phyloP scores from a whole-genome alignment of 2,797 vertebrate genomes.

The Dromococcyx pavoninus region DNA sequence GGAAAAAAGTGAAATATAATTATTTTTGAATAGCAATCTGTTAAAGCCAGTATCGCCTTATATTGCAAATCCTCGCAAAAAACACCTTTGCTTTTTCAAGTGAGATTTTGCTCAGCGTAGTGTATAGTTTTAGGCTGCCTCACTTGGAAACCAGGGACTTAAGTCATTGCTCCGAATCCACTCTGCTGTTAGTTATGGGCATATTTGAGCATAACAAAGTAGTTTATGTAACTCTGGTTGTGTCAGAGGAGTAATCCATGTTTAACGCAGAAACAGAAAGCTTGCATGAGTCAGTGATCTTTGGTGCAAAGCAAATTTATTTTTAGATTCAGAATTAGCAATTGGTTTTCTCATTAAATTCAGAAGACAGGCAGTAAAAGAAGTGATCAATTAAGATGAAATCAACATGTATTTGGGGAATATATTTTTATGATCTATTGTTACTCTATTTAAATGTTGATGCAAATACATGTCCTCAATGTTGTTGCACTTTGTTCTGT shows the following conservation, averaged over 20 bases:
- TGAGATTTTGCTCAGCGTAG: background rate
- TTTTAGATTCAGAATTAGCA: background rate
- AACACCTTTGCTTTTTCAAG: background rate
- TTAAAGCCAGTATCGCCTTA: background rate
- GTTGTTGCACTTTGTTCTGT: too few species aligned
- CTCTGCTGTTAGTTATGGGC: background rate
- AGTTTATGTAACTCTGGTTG: background rate
- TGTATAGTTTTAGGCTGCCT: background rate
- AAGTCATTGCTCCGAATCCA: background rate
- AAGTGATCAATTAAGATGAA: background rate
- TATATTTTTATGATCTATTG: background rate
- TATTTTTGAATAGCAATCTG: background rate
- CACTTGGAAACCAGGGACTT: background rate
- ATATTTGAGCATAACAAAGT: background rate
- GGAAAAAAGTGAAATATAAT: background rate
- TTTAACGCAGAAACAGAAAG: background rate
- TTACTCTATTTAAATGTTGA: background rate
- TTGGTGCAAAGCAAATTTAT: background rate
- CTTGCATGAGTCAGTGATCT: background rate
- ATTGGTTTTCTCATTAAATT: background rate
- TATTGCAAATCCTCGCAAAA: background rate
- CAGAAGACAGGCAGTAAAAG: background rate
- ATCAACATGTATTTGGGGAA: background rate
- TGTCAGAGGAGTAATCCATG: background rate
- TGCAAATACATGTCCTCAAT: background rate